A percentile compares a stretch with the other conserved stretches of the same genome.
These are phyloP conservation scores for Tipula lateralis DNA, from an alignment of 2,888 invertebrate species.

Conservation along the genomic window DNA sequence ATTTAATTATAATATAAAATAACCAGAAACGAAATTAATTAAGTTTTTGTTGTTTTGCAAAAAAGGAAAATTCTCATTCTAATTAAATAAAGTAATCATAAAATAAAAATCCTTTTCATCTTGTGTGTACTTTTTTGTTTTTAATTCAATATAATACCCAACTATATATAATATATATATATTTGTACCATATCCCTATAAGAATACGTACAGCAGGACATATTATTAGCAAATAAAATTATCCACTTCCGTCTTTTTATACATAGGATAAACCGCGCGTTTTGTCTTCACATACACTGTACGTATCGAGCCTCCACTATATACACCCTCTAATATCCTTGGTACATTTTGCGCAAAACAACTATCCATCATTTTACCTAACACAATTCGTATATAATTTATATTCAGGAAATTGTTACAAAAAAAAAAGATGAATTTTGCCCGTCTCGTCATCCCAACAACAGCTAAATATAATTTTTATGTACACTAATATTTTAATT, in stretches of 20 bases:
- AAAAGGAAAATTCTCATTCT: not conserved
- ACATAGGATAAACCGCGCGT: not conserved
- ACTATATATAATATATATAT: not conserved
- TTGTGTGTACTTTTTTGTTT: not conserved
- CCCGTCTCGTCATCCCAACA: not conserved
- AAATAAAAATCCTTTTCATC: slow-evolving; percentile 14
- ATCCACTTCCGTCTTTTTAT: not conserved
- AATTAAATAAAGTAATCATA: slow-evolving; percentile 1
- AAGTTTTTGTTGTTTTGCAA: not conserved
- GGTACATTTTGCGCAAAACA: not conserved
- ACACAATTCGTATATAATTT: not conserved
- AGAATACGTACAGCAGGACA: not conserved
- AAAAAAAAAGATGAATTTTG: not conserved
- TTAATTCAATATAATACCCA: not conserved
- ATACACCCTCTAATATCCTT: not conserved
- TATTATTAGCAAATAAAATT: not conserved
- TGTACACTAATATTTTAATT: not conserved
- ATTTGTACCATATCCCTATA: not conserved
- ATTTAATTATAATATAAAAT: not conserved
- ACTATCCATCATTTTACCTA: not conserved
- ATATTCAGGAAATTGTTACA: not conserved
- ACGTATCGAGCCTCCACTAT: not conserved
- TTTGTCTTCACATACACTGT: not conserved
- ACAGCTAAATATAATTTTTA: not conserved
- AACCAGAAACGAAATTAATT: not conserved